These are phyloP conservation scores for Argopecten irradians DNA, from an alignment of 1,140 invertebrate species.

Conservation along the genomic window DNA sequence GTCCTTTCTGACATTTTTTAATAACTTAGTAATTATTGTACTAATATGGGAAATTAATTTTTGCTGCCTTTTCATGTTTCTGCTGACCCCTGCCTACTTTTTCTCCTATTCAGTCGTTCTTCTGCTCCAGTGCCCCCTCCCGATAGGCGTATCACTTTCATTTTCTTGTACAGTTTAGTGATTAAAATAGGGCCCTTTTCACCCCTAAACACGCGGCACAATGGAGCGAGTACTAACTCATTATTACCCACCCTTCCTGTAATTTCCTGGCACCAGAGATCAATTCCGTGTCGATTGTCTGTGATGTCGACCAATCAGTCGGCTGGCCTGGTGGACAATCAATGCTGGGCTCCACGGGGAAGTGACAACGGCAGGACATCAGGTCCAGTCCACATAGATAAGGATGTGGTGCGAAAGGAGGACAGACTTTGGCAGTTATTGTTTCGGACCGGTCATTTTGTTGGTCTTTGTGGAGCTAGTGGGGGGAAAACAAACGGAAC, in stretches of 20 bases:
- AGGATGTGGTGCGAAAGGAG: neutral
- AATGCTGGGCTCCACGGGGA: neutral
- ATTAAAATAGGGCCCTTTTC: constrained; percentile 18
- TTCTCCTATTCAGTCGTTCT: neutral
- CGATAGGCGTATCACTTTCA: constrained; percentile 12
- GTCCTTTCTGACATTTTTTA: neutral
- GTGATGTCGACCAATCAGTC: constrained; percentile 20
- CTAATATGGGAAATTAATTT: constrained; percentile 12
- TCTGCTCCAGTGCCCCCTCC: neutral
- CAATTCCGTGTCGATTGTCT: constrained; percentile 15
- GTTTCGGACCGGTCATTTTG: neutral
- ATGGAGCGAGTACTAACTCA: constrained; percentile 13
- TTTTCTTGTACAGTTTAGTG: constrained; percentile 17
- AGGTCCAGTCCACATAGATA: neutral
- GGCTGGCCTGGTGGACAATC: neutral
- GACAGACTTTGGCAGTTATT: constrained; percentile 1
- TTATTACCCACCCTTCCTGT: constrained; percentile 14
- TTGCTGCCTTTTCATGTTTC: neutral
- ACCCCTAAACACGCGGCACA: constrained; percentile 14
- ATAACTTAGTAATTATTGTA: constrained; percentile 18
- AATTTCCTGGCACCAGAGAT: constrained; percentile 20
- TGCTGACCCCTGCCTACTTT: neutral
- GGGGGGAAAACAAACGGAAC: neutral
- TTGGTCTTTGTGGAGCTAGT: neutral
- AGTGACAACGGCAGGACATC: neutral